phyloP scores from a whole-genome alignment of 2,797 vertebrate genomes.

The Lemur catta region DNA sequence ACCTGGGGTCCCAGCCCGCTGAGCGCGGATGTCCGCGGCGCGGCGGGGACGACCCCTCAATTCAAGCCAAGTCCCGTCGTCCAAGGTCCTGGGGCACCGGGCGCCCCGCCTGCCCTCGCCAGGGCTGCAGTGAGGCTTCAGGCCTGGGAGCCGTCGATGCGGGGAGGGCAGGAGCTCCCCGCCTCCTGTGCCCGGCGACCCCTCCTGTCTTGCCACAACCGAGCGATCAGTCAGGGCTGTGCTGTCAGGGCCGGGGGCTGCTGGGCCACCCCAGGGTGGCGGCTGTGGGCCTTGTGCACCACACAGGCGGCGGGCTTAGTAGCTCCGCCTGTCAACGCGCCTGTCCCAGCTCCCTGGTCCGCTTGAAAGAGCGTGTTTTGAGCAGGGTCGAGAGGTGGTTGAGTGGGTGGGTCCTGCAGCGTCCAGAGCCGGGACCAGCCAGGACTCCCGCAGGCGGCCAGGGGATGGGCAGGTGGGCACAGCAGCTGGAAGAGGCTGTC shows the following conservation, averaged over 20 bases:
- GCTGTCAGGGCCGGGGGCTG: neutral
- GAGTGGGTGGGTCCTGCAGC: neutral
- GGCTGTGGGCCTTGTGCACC: neutral
- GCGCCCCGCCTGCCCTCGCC: too few relatives aligned
- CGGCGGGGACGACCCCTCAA: neutral
- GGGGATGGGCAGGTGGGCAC: neutral
- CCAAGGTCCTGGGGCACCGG: neutral
- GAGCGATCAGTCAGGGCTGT: neutral
- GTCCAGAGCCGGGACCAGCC: neutral
- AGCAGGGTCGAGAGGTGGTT: neutral
- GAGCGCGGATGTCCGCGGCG: neutral
- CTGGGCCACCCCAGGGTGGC: neutral
- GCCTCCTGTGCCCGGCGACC: neutral
- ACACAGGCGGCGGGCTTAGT: neutral
- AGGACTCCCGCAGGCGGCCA: neutral
- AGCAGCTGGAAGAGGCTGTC: neutral
- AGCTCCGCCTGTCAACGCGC: rapidly evolving
- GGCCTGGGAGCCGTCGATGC: neutral
- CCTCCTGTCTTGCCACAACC: neutral
- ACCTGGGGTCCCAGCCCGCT: neutral
- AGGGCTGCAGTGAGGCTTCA: neutral
- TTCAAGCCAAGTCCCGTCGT: too few relatives aligned
- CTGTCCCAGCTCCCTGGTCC: too few relatives aligned
- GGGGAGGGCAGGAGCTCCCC: neutral
- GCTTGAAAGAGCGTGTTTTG: neutral